These are phyloP conservation scores for Lochmaea capreae DNA, from an alignment of 2,888 invertebrate genomes.

Conservation along the genomic window DNA sequence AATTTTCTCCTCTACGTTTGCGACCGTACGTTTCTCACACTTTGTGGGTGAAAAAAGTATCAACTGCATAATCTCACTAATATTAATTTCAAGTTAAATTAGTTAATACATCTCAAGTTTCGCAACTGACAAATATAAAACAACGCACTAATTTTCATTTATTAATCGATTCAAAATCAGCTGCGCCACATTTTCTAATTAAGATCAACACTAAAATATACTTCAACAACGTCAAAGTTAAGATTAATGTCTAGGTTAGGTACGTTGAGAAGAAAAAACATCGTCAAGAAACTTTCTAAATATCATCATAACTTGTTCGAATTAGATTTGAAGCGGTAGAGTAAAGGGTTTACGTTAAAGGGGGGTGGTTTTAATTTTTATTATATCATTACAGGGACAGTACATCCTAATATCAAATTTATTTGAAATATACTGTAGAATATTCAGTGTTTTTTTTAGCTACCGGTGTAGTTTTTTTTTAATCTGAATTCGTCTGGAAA, in stretches of 20 bases:
- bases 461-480: not conserved
- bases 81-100: not conserved
- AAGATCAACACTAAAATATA: not conserved
- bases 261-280: slow-evolving; percentile 18
- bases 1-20: no score
- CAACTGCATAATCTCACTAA: not conserved
- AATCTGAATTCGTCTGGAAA: not conserved
- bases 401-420: no score
- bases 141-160: slow-evolving; percentile 26
- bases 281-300: slow-evolving; percentile 24
- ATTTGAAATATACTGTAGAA: no score
- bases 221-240: slow-evolving; percentile 28
- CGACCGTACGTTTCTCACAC: no score
- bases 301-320: slow-evolving; percentile 20
- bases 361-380: no score
- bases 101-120: not conserved
- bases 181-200: slow-evolving; percentile 19
- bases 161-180: slow-evolving; percentile 32
- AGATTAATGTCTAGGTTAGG: slow-evolving; percentile 34
- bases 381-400: no score
- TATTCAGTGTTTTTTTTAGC: not conserved
- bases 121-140: slow-evolving; percentile 12
- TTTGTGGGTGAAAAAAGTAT: no score
- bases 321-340: slow-evolving; percentile 22
- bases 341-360: not conserved